Percentiles rank a stretch among this genome's conserved stretches.
These are phyloP conservation scores for Parapsyche elsis DNA, from an alignment of 1,140 invertebrate species.

Conservation along the genomic window DNA sequence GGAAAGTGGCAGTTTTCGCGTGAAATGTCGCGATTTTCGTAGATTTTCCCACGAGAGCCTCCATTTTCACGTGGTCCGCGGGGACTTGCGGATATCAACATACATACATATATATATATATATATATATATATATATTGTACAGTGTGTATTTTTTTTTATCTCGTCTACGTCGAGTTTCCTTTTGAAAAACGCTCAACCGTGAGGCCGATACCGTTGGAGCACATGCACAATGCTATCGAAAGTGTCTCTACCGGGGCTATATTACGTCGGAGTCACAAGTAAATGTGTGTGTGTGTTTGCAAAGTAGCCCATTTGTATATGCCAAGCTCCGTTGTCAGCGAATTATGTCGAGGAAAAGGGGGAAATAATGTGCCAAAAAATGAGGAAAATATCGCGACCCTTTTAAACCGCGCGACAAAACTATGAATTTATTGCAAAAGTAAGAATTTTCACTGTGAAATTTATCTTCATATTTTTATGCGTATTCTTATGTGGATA, in stretches of 20 bases:
- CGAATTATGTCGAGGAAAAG: conserved; percentile 23
- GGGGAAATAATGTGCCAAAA: conserved; percentile 24
- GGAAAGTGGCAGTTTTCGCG: background rate
- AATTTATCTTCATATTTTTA: no score
- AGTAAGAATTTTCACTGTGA: no score
- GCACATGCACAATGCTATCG: conserved; percentile 50
- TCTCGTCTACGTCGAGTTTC: conserved; percentile 50
- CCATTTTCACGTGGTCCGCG: background rate
- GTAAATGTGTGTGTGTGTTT: background rate
- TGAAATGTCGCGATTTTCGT: background rate
- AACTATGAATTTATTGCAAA: no score
- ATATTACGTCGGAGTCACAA: background rate
- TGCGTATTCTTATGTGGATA: no score
- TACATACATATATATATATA: background rate
- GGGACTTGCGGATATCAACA: background rate
- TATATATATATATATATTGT: background rate
- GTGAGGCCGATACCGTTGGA: conserved; percentile 49
- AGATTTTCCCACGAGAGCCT: conserved; percentile 2
- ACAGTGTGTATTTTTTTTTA: conserved; percentile 25
- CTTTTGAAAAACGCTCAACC: conserved; percentile 51
- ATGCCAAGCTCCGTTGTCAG: conserved; percentile 19
- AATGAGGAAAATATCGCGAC: conserved; percentile 20
- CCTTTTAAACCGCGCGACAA: background rate
- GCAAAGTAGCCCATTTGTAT: conserved; percentile 27
- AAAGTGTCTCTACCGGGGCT: conserved; percentile 24